A percentile compares a stretch with the other conserved stretches of the same genome.
Conservation (phyloP, 2,797 vertebrate genomes). For the Falco columbarius region DNA sequence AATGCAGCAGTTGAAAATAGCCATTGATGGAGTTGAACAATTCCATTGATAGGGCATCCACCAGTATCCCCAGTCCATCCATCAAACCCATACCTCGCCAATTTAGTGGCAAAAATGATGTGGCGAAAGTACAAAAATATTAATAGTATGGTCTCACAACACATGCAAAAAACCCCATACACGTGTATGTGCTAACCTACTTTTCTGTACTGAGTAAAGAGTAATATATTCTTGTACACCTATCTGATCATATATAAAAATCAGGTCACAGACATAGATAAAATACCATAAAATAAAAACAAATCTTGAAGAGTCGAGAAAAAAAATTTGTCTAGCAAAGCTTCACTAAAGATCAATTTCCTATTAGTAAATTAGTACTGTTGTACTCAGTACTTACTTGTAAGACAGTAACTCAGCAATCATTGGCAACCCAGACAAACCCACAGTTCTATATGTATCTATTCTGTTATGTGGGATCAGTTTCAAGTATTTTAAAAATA, state of each 20-base stretch:
- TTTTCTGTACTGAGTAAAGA: background rate
- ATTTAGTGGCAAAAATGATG: background rate
- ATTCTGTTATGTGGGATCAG: background rate
- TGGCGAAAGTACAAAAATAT: background rate
- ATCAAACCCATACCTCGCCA: background rate
- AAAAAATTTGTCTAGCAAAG: background rate
- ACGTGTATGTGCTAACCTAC: background rate
- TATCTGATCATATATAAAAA: background rate
- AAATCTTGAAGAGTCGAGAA: background rate
- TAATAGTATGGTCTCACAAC: background rate
- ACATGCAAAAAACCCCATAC: background rate
- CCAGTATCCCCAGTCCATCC: background rate
- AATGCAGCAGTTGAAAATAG: background rate
- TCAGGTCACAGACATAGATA: background rate
- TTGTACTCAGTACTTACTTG: no score
- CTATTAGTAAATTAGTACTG: background rate
- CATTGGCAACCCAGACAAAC: background rate
- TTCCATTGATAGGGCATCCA: background rate
- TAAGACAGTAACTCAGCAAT: background rate
- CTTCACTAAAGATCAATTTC: background rate
- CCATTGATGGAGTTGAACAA: background rate
- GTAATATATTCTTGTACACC: background rate
- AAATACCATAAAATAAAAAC: background rate
- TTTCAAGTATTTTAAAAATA: background rate
- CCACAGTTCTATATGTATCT: background rate